A percentile compares a stretch with the other conserved stretches of the same genome.
phyloP scores from a whole-genome alignment of 1,140 invertebrate species.

The Drosophila neocordata region DNA sequence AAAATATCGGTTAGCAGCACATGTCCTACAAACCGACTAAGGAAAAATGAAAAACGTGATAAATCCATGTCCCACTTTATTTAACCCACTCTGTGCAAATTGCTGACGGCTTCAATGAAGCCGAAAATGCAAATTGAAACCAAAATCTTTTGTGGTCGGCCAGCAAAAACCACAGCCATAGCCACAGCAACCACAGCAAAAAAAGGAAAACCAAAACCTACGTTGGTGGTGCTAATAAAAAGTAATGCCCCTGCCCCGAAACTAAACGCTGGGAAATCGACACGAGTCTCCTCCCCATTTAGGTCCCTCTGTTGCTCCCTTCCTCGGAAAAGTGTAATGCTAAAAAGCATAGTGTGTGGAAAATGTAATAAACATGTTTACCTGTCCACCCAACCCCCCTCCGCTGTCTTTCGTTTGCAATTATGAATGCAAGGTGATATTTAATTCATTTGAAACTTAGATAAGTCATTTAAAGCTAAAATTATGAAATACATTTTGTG shows the following conservation, averaged over 20 bases:
- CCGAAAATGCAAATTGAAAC: conserved; percentile 80
- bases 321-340: conserved; percentile 49
- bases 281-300: conserved; percentile 21
- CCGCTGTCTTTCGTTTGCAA: conserved; percentile 63
- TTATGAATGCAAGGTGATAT: conserved; percentile 73
- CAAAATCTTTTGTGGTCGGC: conserved; percentile 61
- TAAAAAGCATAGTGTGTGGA: conserved; percentile 60
- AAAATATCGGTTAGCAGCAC: conserved; percentile 77
- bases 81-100: conserved; percentile 57
- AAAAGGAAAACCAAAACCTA: conserved; percentile 18
- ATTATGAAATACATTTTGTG: conserved; percentile 22
- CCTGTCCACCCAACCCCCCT: conserved; percentile 33
- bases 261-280: conserved; percentile 74
- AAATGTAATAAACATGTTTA: conserved; percentile 79
- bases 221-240: conserved; percentile 71
- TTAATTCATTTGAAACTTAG: conserved; percentile 76
- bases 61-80: conserved; percentile 71
- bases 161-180: conserved; percentile 8
- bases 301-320: not conserved
- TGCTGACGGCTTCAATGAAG: conserved; percentile 71
- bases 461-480: conserved; percentile 67
- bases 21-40: conserved; percentile 79
- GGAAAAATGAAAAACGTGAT: conserved; percentile 63
- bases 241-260: conserved; percentile 68
- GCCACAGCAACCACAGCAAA: conserved; percentile 11